Conservation (phyloP, 2,797 vertebrate genomes). For the Schizothorax lantsangensis region DNA sequence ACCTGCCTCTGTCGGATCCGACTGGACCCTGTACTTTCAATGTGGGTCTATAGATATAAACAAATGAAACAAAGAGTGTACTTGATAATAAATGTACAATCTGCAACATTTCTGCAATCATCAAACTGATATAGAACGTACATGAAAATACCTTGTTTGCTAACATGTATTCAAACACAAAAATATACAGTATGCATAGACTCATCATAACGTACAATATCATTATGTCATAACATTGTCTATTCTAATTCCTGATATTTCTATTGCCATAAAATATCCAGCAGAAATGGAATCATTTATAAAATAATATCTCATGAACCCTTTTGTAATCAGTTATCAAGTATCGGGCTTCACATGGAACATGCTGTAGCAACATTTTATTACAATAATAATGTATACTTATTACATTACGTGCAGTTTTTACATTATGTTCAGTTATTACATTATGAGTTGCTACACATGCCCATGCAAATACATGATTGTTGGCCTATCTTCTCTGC, state of each 20-base stretch:
- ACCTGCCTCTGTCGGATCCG: constrained; percentile 70
- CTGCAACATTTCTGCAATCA: background rate
- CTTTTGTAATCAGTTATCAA: constrained; percentile 18
- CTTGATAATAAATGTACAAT: background rate
- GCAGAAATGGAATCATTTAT: background rate
- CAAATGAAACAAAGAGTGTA: background rate
- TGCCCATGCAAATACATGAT: constrained; percentile 58
- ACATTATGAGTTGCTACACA: no score
- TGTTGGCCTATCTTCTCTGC: constrained; percentile 35
- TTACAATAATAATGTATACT: no score
- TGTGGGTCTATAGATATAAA: constrained; percentile 59
- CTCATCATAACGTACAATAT: background rate
- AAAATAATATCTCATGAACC: background rate
- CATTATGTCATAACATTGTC: background rate
- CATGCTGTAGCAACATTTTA: background rate
- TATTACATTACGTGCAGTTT: no score
- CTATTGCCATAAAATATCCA: background rate
- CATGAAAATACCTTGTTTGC: background rate
- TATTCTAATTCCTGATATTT: background rate
- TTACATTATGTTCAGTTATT: no score
- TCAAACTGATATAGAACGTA: background rate
- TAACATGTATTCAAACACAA: background rate
- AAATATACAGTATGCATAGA: background rate
- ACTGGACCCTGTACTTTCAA: constrained; percentile 35
- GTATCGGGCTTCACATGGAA: constrained; percentile 36